Evolutionary conservation across 2,797 vertebrate genomes (phyloP), one percentile per base, ranked within the genome.

Genomic region (Sebastes oblongus): DNA sequence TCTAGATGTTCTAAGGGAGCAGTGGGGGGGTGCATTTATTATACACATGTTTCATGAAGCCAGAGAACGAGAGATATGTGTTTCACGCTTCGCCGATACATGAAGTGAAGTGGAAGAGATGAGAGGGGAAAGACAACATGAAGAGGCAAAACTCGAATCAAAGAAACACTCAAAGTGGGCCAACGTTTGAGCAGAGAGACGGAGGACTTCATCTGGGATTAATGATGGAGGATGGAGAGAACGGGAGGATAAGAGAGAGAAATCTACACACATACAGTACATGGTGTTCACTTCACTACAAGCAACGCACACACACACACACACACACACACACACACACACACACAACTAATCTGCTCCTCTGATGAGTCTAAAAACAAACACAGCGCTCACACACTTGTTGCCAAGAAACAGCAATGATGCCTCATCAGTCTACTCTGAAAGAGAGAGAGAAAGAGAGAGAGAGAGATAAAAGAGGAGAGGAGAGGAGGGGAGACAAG

Each of bases 321-420:
- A n/a, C 6, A 34, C 36, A 36, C 64, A 55, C 6, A 50, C 14
- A 66, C 20, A 13, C 62, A 66, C 50, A 82, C 46, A 80, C 54
- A 84, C 16, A 75, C 67, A 78, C 69, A 62, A 74, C 52, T 59
- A 75, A 82, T 83, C 74, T 61, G 34, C 79, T 27, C 75, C 69
- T 81, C 61, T 82, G 81, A 90, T 88, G 58, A 81, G 78, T 77
- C 83, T 85, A 87, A 92, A 90, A 90, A 89, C 88, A 90, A 91
- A 92, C 85, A 90, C 72, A 1, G 78, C 80, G 83, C 72, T 68
- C 75, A 86, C 90, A 94, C 89, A 94, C 90, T 83, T 93, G 95
- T 96, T 96, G 92, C 95, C 91, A 93, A 77, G 95, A 92, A 95
- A 96, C 95, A 93, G 86, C 86, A 81, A 94, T 86, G 93, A 91